Base-by-base conservation (phyloP, 1,140 invertebrate species). In the Drosophila paulistorum region DNA sequence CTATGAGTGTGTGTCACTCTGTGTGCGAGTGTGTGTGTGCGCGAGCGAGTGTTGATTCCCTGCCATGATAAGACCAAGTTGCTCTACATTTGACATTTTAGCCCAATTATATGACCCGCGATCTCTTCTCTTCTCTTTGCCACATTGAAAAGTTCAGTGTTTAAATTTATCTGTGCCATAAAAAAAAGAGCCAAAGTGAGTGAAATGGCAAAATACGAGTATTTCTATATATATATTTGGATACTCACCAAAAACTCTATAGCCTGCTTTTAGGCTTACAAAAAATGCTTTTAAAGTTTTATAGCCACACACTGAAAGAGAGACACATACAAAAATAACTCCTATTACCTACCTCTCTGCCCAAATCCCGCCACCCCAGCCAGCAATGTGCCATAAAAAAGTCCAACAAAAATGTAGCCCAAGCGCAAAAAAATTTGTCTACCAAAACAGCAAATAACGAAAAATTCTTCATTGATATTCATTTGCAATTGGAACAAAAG, bases 101-200 rank as follows among this genome's bases (percentile, higher is more conserved):
- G 68, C 65, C 55, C 77, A 80, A 75, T 80, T 68, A 71, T 68
- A 63, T 75, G 67, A 62, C 72, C 64, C 59, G 48, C 42, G 35
- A 37, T 14, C 39, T 42, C 59, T 33, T 60, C 39, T 54, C 62
- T 42, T 39, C 41, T 7, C 45, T 17, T 9, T 9, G 14, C 14
- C 14, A 7, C 14, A 9, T 20, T 23, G 17, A 23, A 39, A 39
- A 39, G 45, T 68, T 51, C 62, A 67, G 73, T 64, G 77, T 51
- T 68, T 54, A 59, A 72, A 83, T 77, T 77, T 80, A 84, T 79
- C 71, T 70, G 61, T 14, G 55, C 42, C 81, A 79, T 74, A 71
- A 82, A 82, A 67, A 67, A 45, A 66, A 61, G 11, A 10, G 37
- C 48, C 30, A n/a, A 65, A 71, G 9, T 33, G 7, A 7, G 39